Evolutionary conservation across 1,140 invertebrate species (phyloP).

Genomic region (Listronotus oregonensis): DNA sequence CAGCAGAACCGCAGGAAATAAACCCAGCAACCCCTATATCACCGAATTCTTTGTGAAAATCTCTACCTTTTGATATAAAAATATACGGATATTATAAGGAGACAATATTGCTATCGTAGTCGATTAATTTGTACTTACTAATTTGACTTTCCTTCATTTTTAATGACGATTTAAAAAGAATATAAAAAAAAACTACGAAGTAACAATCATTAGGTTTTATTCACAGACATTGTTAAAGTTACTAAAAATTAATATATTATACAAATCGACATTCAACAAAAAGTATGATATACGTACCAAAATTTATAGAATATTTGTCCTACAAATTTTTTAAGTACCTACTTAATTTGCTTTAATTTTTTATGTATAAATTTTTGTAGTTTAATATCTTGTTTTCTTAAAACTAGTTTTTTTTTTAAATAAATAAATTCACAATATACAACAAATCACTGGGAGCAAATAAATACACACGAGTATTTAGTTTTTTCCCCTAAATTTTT

Average conservation of each 20-base stretch:
- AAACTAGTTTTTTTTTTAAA: not conserved
- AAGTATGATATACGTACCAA: constrained; percentile 3
- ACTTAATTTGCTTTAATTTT: no score
- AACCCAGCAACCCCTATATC: no score
- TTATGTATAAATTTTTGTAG: no score
- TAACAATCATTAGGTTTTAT: constrained; percentile 31
- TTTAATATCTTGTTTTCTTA: no score
- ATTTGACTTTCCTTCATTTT: no score
- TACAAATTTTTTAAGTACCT: not conserved
- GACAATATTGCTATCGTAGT: no score
- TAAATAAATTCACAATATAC: constrained; percentile 19
- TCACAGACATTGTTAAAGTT: constrained; percentile 29
- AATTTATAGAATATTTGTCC: constrained; percentile 9
- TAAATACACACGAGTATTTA: not conserved
- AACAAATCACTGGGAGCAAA: constrained; percentile 1
- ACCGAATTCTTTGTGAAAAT: no score
- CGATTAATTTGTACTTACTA: no score
- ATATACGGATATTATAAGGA: no score
- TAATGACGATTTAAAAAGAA: not conserved
- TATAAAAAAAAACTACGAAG: not conserved
- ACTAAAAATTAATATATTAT: constrained; percentile 18
- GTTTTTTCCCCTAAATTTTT: no score
- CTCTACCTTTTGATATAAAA: no score
- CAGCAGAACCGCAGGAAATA: no score
- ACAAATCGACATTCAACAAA: constrained; percentile 16